A percentile compares a stretch with the other conserved stretches of the same genome.
These are phyloP conservation scores for Borostomias antarcticus DNA, from an alignment of 2,797 vertebrate species.

Conservation along the genomic window DNA sequence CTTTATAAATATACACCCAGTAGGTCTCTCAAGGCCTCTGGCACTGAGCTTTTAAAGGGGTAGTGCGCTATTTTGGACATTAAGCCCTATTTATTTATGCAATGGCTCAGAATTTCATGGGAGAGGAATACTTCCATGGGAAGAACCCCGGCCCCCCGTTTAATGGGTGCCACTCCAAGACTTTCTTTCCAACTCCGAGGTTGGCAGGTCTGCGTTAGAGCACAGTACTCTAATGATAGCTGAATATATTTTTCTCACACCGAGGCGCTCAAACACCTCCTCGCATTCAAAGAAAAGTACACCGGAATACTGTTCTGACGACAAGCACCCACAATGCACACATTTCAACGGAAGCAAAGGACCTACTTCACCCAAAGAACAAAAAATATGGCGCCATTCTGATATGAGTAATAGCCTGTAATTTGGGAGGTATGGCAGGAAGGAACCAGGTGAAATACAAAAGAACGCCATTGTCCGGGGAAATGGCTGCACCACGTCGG, in stretches of 20 bases:
- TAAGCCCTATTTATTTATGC: no score
- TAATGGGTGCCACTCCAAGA: no score
- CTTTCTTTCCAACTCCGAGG: no score
- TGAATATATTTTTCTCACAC: not conserved
- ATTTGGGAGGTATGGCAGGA: slow-evolving; percentile 63
- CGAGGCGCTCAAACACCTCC: slow-evolving; percentile 5
- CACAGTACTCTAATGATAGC: no score
- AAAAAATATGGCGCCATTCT: slow-evolving; percentile 13
- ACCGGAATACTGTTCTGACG: slow-evolving; percentile 44
- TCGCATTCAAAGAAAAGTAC: not conserved
- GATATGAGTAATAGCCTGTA: slow-evolving; percentile 67
- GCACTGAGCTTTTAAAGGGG: no score
- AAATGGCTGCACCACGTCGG: not conserved
- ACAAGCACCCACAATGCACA: slow-evolving; percentile 47
- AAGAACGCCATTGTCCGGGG: slow-evolving; percentile 3
- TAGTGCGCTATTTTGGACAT: no score
- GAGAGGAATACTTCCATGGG: no score
- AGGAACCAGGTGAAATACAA: slow-evolving; percentile 40
- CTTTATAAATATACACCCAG: no score
- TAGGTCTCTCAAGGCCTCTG: no score
- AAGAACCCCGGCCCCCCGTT: no score
- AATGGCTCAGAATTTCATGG: no score
- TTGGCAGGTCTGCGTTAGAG: no score
- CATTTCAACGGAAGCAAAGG: slow-evolving; percentile 58
- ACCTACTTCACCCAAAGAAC: slow-evolving; percentile 60